Percentiles rank a stretch among this genome's conserved stretches.
Conservation (phyloP, 2,888 invertebrate genomes). For the Oscheius sp. region DNA sequence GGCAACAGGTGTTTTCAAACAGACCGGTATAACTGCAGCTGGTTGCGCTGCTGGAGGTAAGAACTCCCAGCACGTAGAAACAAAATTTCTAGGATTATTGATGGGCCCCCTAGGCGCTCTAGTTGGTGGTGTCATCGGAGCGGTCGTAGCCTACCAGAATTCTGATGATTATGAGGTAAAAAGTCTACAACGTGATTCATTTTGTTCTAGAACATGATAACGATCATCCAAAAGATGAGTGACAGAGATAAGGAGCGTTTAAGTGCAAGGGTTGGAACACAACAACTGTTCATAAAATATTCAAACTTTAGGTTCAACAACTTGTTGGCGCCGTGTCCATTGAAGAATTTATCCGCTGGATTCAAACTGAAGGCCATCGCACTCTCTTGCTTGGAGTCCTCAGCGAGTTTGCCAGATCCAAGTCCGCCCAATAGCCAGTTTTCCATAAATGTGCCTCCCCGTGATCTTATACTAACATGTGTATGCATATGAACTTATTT, state of each 20-base stretch:
- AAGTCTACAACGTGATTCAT: background rate
- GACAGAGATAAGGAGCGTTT: constrained; percentile 11
- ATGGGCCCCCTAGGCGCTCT: constrained; percentile 31
- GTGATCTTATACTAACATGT: too few relatives aligned
- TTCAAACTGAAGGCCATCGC: constrained; percentile 39
- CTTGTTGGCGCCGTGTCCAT: constrained; percentile 36
- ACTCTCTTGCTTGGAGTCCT: constrained; percentile 30
- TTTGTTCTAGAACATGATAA: constrained; percentile 17
- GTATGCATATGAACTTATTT: background rate
- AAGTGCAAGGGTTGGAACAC: constrained; percentile 13
- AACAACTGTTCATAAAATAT: background rate
- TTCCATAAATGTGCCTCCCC: background rate
- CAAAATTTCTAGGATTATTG: constrained; percentile 17
- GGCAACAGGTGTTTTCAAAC: constrained; percentile 28
- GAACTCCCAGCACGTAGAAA: background rate
- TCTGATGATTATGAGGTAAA: constrained; percentile 32
- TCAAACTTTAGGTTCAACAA: constrained; percentile 17
- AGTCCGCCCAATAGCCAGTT: constrained; percentile 1
- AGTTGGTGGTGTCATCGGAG: constrained; percentile 27
- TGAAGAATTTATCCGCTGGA: constrained; percentile 36
- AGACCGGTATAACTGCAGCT: constrained; percentile 35
- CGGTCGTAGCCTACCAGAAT: constrained; percentile 25
- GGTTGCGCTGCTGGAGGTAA: constrained; percentile 33
- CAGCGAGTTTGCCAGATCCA: constrained; percentile 30
- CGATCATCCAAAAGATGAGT: constrained; percentile 1